Conservation (phyloP, 1,140 invertebrate genomes). For the Medauroidea extradentata region DNA sequence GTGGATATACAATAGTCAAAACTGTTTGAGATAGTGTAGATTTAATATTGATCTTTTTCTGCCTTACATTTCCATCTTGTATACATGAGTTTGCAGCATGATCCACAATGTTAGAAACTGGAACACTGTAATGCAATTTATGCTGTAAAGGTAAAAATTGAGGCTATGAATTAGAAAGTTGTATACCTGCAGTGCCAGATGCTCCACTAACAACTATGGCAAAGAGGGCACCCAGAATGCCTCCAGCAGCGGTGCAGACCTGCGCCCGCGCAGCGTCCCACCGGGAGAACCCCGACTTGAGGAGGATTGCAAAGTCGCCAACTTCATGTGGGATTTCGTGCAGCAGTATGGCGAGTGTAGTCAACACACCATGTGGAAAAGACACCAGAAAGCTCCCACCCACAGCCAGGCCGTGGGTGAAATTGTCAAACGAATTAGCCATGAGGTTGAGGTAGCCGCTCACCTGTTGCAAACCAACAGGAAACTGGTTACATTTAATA, state of each 20-base stretch:
- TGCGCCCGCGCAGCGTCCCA: constrained; percentile 94
- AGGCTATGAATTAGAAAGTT: background rate
- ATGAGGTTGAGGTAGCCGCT: constrained; percentile 88
- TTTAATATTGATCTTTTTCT: no score
- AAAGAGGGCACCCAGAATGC: constrained; percentile 79
- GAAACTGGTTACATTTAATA: no score
- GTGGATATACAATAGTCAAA: no score
- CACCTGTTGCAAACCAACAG: constrained; percentile 7
- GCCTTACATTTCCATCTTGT: no score
- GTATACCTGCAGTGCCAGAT: constrained; percentile 52
- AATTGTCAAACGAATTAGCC: constrained; percentile 96
- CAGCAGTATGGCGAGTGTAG: constrained; percentile 88
- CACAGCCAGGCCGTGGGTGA: constrained; percentile 93
- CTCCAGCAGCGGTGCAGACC: constrained; percentile 79
- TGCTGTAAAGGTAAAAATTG: no score
- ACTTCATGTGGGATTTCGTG: constrained; percentile 98
- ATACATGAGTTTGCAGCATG: no score
- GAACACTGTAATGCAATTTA: no score
- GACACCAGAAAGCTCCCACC: constrained; percentile 92
- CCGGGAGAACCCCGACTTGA: constrained; percentile 85
- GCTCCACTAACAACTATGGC: constrained; percentile 80
- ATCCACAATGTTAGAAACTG: no score
- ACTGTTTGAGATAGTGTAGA: no score
- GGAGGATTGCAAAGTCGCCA: constrained; percentile 94
- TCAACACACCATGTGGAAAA: constrained; percentile 79